phyloP scores from a whole-genome alignment of 2,888 invertebrate species.

The Thereva unica region DNA sequence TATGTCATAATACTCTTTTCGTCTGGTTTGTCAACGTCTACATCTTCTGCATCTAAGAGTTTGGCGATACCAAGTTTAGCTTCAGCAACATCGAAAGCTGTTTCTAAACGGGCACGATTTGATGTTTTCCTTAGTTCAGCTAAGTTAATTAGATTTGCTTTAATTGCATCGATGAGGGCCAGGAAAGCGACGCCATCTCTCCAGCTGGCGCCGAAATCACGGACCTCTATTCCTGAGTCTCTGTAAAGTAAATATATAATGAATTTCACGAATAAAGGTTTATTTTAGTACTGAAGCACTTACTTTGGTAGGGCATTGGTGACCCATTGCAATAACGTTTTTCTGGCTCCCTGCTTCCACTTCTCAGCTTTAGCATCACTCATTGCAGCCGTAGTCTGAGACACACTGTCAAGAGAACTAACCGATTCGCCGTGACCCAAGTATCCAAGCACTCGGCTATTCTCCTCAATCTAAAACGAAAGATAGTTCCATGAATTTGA shows the following conservation, averaged over 20 bases:
- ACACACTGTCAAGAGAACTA: conserved; percentile 80
- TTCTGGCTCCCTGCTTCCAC: conserved; percentile 89
- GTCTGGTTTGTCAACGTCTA: conserved; percentile 93
- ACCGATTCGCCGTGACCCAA: conserved; percentile 80
- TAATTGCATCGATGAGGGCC: conserved; percentile 92
- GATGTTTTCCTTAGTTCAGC: conserved; percentile 77
- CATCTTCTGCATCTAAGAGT: conserved; percentile 92
- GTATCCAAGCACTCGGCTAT: conserved; percentile 85
- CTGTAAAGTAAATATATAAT: conserved; percentile 58
- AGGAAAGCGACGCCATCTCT: conserved; percentile 94
- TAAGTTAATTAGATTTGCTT: conserved; percentile 87
- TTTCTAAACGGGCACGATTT: conserved; percentile 83
- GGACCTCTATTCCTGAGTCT: conserved; percentile 84
- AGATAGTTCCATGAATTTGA: conserved; percentile 39
- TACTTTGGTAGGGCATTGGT: conserved; percentile 86
- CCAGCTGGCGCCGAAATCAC: conserved; percentile 95
- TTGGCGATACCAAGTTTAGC: conserved; percentile 87
- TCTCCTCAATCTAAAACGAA: conserved; percentile 85
- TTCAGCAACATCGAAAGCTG: conserved; percentile 93
- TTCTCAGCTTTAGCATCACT: conserved; percentile 64
- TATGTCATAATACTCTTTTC: conserved; percentile 99
- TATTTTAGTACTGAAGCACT: conserved; percentile 49
- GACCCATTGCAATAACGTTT: conserved; percentile 92
- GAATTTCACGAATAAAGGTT: conserved; percentile 44
- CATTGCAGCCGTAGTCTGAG: conserved; percentile 63